A percentile compares a stretch with the other conserved stretches of the same genome.
These are phyloP conservation scores for Oncorhynchus nerka DNA, from an alignment of 2,113 vertebrate genomes.

Conservation along the genomic window DNA sequence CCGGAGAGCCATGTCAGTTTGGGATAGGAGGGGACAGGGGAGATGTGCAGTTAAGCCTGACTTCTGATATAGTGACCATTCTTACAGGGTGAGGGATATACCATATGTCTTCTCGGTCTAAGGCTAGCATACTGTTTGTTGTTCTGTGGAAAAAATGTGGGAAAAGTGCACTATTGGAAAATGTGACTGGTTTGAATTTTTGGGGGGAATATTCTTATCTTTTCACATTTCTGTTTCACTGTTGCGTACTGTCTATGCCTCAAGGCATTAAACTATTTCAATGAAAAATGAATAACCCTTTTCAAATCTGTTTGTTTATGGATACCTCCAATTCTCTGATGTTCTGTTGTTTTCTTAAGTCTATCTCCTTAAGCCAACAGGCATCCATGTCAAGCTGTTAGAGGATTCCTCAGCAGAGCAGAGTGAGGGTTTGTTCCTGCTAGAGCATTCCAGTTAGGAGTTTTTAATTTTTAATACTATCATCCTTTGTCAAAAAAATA, in stretches of 20 bases:
- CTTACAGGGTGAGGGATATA: slow-evolving; percentile 30
- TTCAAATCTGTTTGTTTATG: slow-evolving; percentile 9
- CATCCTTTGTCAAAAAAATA: slow-evolving; percentile 36
- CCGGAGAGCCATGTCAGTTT: slow-evolving; percentile 24
- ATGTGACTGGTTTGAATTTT: not conserved
- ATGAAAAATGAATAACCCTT: slow-evolving; percentile 34
- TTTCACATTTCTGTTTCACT: not conserved
- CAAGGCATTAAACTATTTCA: slow-evolving; percentile 22
- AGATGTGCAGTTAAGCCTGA: slow-evolving; percentile 29
- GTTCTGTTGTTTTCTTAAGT: slow-evolving; percentile 13
- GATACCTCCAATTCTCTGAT: slow-evolving; percentile 22
- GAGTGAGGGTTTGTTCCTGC: slow-evolving; percentile 8
- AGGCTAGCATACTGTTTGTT: too few relatives aligned
- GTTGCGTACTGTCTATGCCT: not conserved
- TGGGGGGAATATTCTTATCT: too few relatives aligned
- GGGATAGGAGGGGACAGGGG: slow-evolving; percentile 14
- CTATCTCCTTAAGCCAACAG: slow-evolving; percentile 16
- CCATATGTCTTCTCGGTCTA: slow-evolving; percentile 1
- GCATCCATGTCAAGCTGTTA: not conserved
- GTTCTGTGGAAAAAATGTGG: not conserved
- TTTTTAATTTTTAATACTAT: slow-evolving; percentile 43
- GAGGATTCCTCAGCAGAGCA: slow-evolving; percentile 21
- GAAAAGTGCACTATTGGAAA: not conserved
- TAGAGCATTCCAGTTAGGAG: slow-evolving; percentile 20
- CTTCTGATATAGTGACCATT: slow-evolving; percentile 33